A percentile compares a stretch with the other conserved stretches of the same genome.
Evolutionary conservation across 2,888 invertebrate genomes (phyloP).

Genomic region (Itoplectis maculator): DNA sequence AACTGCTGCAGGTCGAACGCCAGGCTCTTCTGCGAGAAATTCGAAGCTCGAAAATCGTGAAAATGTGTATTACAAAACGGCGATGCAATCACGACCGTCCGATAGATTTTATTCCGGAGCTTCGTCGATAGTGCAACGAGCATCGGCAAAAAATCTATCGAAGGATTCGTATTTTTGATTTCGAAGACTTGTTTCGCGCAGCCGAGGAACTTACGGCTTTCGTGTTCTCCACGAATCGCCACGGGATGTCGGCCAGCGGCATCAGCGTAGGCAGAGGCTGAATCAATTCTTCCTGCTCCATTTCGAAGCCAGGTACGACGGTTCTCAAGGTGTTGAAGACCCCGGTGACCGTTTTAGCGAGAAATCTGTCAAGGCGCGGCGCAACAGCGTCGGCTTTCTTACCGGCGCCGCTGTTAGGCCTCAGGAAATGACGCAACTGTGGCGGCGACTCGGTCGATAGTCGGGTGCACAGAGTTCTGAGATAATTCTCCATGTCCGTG

Average conservation of each 20-base stretch:
- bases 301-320: conserved; percentile 87
- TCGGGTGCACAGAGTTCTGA: conserved; percentile 78
- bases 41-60: conserved; percentile 7
- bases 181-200: conserved; percentile 72
- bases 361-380: conserved; percentile 87
- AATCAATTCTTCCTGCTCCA: conserved; percentile 81
- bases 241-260: conserved; percentile 83
- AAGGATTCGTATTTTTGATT: too few relatives aligned
- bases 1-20: conserved; percentile 76
- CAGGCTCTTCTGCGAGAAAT: conserved; percentile 73
- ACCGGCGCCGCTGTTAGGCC: conserved; percentile 80
- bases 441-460: conserved; percentile 78
- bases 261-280: conserved; percentile 78
- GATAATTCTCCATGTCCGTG: conserved; percentile 79
- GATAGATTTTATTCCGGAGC: too few relatives aligned
- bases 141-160: too few relatives aligned
- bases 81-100: too few relatives aligned
- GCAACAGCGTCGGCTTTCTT: conserved; percentile 85
- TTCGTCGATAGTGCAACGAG: too few relatives aligned
- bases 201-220: conserved; percentile 78
- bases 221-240: conserved; percentile 85
- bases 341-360: conserved; percentile 92
- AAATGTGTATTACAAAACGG: background rate
- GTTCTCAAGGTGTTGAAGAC: conserved; percentile 92
- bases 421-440: conserved; percentile 79